phyloP scores from a whole-genome alignment of 1,140 invertebrate species.

The Cyphomyrmex costatus region DNA sequence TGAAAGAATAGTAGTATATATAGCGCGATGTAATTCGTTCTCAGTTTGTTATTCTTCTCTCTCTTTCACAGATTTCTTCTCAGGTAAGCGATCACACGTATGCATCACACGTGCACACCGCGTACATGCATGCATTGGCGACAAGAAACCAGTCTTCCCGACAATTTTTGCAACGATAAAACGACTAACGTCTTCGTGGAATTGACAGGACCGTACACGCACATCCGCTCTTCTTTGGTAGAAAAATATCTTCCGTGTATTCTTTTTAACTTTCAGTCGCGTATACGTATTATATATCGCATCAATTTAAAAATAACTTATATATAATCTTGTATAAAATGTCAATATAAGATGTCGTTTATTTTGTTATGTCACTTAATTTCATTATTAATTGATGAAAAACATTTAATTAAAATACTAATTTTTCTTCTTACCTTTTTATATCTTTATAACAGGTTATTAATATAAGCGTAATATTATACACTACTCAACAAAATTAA shows the following conservation, averaged over 20 bases:
- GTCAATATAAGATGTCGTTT: background rate
- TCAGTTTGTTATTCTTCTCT: background rate
- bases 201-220: constrained; percentile 72
- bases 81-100: constrained; percentile 56
- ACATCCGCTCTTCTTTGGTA: constrained; percentile 27
- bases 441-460: background rate
- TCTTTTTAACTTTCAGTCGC: constrained; percentile 8
- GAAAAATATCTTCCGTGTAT: constrained; percentile 13
- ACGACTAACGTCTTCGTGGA: constrained; percentile 77
- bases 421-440: background rate
- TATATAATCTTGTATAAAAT: background rate
- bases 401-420: background rate
- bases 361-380: background rate
- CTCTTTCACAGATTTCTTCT: constrained; percentile 47
- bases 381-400: constrained; percentile 1
- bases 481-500: no score
- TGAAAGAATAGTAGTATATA: constrained; percentile 1
- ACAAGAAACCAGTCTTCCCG: constrained; percentile 80
- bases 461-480: background rate
- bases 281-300: constrained; percentile 3
- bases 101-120: constrained; percentile 48
- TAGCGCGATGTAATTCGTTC: background rate
- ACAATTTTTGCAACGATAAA: constrained; percentile 79
- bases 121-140: constrained; percentile 71
- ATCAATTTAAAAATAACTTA: background rate